Evolutionary conservation across 2,113 vertebrate genomes (phyloP), one percentile per base, ranked within the genome.

Genomic region (Isurus oxyrinchus): DNA sequence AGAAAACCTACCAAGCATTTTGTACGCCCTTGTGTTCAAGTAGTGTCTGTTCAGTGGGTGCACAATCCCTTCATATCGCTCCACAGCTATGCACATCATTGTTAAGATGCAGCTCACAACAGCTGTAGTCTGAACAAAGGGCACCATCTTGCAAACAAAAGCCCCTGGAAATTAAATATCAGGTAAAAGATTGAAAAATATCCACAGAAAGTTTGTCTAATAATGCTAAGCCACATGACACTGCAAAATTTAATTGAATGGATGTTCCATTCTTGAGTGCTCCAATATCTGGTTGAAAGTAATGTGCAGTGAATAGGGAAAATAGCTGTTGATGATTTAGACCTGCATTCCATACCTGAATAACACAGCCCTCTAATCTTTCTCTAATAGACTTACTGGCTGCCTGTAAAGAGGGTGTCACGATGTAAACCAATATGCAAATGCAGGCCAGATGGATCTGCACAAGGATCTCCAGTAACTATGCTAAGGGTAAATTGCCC

Each of bases 71-170:
- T 98, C 98, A 97, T 98, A 98, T 96, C 98, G 97, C 97, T 98
- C 98, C 81, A 98, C 97, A 44, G 98, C 98, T 59, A 98, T 98
- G 96, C 98, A 98, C 57, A 98, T 98, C 98, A 98, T 98, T 0
- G 98, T 98, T 72, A 98, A 98, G 96, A 98, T 98, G 21, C 98
- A 97, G 0, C 98, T 98, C 86, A 98, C 98, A 23, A 98, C 98
- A 81, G 98, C 98, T 5, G 97, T 98, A 5, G 98, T 98, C 97
- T 98, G 98, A 2, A 98, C 98, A 96, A 98, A 98, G 2, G 98
- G 98, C 94, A 98, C 98, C 0, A 98, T 98, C 97, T 98, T 98
- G 96, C 98, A 98, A 81, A 98, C 98, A 86, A 98, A 97, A 59
- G 98, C 98, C 0, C 98, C 98, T 98, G 88, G 21, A 55, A 96